Evolutionary conservation across 1,140 invertebrate species (phyloP), one percentile per base, ranked within the genome.

Genomic region (roundworm (Caenorhabditis elegans)): DNA sequence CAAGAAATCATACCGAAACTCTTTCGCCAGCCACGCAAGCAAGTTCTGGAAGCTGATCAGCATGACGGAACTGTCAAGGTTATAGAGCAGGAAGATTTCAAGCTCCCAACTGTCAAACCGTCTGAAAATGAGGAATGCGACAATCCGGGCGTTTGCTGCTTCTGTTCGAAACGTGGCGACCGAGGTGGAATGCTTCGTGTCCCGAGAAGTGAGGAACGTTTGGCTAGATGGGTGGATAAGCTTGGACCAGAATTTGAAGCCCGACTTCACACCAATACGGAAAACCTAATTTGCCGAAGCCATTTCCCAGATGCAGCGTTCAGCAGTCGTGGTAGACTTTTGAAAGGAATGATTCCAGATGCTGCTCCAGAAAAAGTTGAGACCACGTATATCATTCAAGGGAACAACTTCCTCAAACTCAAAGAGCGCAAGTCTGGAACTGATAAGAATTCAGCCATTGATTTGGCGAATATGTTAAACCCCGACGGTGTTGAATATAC

Each of bases 11-110:
- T 22, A 3, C 60, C 60, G 13, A 70, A 70, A 22, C 11, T 22
- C 11, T 43, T 17, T 13, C 60, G 60, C 13, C 60, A 70, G 39
- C 60, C 60, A 8, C 26, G 60, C 10, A 70, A 70, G n/a, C 60
- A 70, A 70, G 60, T 70, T 22, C 60, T 70, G 2, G 60, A 70
- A 13, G 34, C 4, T 8, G 60, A 70, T 70, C 34, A 39, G 22
- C 60, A 70, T 19, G 60, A 70, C 13, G 34, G n/a, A 19, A 70
- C 60, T 24, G 60, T 70, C 31, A 70, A 70, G 39, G 60, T 70
- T 6, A 70, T 70, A 6, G 60, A 70, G 3, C 34, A 70, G 10
- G 60, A 70, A 3, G 60, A 70, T 0, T 70, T 70, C 34, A 36
- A 70, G 13, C 60, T 70, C 8, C 60, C 60, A 10, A 22, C 34